A percentile compares a stretch with the other conserved stretches of the same genome.
phyloP scores from a whole-genome alignment of 2,888 invertebrate species.

The Dolichopus griseipennis region DNA sequence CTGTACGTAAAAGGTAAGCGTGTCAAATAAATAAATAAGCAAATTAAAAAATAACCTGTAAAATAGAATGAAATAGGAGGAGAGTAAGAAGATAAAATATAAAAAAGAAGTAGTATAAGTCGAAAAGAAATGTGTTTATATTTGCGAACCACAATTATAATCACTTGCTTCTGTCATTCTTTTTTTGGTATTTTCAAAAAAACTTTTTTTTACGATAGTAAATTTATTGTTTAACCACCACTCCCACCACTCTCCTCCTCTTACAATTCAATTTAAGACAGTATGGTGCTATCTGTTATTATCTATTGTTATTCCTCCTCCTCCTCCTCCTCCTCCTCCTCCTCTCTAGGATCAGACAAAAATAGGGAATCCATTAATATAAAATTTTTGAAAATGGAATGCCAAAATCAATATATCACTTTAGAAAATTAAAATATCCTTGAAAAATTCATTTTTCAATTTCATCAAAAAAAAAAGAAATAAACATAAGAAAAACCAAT shows the following conservation, averaged over 20 bases:
- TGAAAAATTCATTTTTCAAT: constrained; percentile 6
- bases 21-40: not conserved
- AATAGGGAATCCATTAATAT: too few species aligned
- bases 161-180: too few species aligned
- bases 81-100: too few species aligned
- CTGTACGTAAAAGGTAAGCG: not conserved
- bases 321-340: not conserved
- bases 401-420: constrained; percentile 1
- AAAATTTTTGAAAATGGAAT: too few species aligned
- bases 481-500: not conserved
- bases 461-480: not conserved
- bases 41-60: not conserved
- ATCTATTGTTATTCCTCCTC: not conserved
- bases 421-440: constrained; percentile 6
- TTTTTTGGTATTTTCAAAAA: too few species aligned
- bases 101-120: too few species aligned
- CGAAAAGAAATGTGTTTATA: too few species aligned
- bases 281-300: too few species aligned
- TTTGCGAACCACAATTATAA: too few species aligned
- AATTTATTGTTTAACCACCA: not conserved
- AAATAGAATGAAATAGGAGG: not conserved
- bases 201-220: not conserved
- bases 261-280: too few species aligned
- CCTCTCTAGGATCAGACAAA: not conserved
- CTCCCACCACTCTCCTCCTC: too few species aligned